Conservation (phyloP, 1,140 invertebrate genomes). For the Andricus grossulariae region DNA sequence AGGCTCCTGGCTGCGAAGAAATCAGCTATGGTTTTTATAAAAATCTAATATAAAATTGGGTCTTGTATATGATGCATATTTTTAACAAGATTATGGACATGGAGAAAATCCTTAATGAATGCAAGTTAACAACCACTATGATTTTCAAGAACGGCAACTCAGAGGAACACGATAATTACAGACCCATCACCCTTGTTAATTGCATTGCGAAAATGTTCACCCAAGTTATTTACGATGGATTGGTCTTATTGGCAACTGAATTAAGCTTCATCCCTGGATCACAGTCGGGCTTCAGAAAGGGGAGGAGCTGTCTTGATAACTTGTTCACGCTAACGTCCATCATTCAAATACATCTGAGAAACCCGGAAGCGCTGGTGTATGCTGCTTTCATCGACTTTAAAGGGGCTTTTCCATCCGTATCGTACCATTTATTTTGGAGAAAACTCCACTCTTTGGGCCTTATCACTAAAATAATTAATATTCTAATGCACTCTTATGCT, state of each 20-base stretch:
- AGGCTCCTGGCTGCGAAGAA: too few species aligned
- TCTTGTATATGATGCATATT: too few species aligned
- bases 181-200: background rate
- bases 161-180: background rate
- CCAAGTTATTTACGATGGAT: background rate
- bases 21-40: too few species aligned
- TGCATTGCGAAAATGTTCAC: background rate
- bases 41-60: too few species aligned
- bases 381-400: background rate
- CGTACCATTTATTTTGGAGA: background rate
- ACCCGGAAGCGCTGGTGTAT: background rate
- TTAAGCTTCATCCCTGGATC: background rate
- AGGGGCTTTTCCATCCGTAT: background rate
- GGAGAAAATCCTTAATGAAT: too few species aligned
- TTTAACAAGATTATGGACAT: too few species aligned
- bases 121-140: background rate
- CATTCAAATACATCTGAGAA: background rate
- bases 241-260: background rate
- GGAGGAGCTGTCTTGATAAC: slow-evolving; percentile 60
- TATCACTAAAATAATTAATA: too few species aligned
- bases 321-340: too few species aligned
- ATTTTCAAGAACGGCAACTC: background rate
- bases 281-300: slow-evolving; percentile 31
- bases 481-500: too few species aligned
- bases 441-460: background rate